Evolutionary conservation across 2,797 vertebrate species (phyloP), one percentile per base, ranked within the genome.

Genomic region (Distichodus sexfasciatus): DNA sequence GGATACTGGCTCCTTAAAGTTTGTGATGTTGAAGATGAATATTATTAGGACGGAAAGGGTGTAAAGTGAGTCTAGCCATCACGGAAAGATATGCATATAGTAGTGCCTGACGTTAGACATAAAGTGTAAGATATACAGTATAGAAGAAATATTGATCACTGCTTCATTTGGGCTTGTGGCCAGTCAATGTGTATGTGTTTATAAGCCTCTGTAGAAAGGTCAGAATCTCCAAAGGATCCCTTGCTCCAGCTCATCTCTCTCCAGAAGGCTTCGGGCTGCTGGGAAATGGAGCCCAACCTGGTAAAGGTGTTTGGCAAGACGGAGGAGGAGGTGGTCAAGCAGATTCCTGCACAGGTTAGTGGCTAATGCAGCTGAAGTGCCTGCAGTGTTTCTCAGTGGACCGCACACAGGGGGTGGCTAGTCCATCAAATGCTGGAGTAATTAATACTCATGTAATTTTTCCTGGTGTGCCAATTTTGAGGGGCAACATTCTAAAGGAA

Each of bases 181-280:
- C 4, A 35, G 10, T 4, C 31, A 10, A 35, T 4, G 4, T 11
- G 5, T 38, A 10, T 38, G 36, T 38, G 36, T 38, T 38, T 38
- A 6, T 21, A 9, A 46, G 9, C 11, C 23, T 28, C 9, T 26
- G 23, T 17, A 38, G 14, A 17, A 38, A 5, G 8, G 12, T 8
- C 1, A 6, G n/a, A 4, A 8, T 3, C 7, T 53, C 9, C 15
- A 24, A 29, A 57, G 7, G 57, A 88, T 59, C 50, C 60, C 11
- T 23, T 91, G 51, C 71, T 89, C 54, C 74, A 86, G 72, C 44
- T 93, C 75, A 80, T 93, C 41, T 80, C 77, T 3, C 87, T 92
- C 14, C 93, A 93, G 76, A 90, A 88, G 59, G 92, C 92, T 3
- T 81, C 87, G 19, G 92, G 92, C 23, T 90, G 82, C 62, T 94